Base-by-base conservation (phyloP, 2,888 invertebrate species). In the Caenorhabditis wallacei region DNA sequence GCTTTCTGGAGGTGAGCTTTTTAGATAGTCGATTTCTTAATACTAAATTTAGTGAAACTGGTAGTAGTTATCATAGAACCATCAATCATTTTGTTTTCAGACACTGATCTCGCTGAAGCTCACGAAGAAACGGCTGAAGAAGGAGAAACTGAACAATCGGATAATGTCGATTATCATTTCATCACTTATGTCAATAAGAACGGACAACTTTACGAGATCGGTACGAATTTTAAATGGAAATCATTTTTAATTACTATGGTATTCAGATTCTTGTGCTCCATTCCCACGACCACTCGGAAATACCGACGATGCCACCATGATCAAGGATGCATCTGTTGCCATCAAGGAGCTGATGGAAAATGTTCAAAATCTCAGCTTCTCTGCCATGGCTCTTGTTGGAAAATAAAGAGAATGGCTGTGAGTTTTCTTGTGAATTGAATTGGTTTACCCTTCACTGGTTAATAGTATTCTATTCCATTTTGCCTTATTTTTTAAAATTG, bases 151-250 rank as follows among this genome's bases (percentile, higher is more conserved):
- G 84, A 85, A 10, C 54, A 74, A 20, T 51, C 84, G 18, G 88
- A 87, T 24, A 57, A 86, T n/a, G 90, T 91, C 3, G 86, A 90
- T 13, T 88, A 90, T 69, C 91, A 91, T 70, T 91, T 91, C 84
- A 90, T 91, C 70, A 79, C 86, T 3, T 90, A 88, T 70, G 86
- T 89, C 40, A 84, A 87, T 74, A 80, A 86, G 53, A 71, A 89
- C 30, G 90, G 89, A 40, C 74, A 80, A 10, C 86, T 91, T 20
- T 90, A 83, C 59, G 90, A 91, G 80, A 87, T 91, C 43, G 91
- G 91, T 90, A 43, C 51, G 30, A n/a, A n/a, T 43, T 13, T 43
- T 43, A 69, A 30, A n/a, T 24, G 11, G 7, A 43, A 11, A 37
- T n/a, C n/a, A n/a, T n/a, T n/a, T n/a, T n/a, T n/a, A n/a, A n/a